Evolutionary conservation across 2,797 vertebrate genomes (phyloP).

Genomic region (Loris lydekkerianus): DNA sequence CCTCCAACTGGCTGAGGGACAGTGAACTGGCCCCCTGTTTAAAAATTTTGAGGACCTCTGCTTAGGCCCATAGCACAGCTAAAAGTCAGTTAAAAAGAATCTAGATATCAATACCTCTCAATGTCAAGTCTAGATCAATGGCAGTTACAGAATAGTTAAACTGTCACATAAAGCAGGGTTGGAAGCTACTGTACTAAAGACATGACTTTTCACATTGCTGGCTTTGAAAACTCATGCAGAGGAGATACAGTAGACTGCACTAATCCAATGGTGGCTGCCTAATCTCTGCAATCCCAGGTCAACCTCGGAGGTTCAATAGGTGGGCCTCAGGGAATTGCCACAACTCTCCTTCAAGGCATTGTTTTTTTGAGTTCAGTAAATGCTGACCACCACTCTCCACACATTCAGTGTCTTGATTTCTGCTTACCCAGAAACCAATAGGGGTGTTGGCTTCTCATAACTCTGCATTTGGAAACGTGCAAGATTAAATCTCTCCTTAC

Average conservation of each 20-base stretch:
- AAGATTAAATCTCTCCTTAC: background rate
- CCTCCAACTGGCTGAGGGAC: too few species aligned
- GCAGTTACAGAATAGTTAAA: background rate
- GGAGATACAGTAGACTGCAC: background rate
- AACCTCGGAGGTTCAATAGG: background rate
- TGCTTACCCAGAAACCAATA: background rate
- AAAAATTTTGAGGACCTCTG: too few species aligned
- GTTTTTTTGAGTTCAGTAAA: background rate
- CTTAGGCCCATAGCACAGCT: background rate
- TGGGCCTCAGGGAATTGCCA: background rate
- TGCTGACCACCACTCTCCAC: background rate
- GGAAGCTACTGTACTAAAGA: background rate
- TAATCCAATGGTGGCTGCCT: background rate
- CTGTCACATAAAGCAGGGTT: background rate
- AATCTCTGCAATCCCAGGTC: background rate
- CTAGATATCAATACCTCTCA: background rate
- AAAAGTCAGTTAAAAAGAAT: background rate
- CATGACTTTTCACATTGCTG: background rate
- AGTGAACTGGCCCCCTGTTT: too few species aligned
- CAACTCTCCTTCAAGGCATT: background rate
- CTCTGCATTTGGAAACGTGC: slow-evolving; percentile 4
- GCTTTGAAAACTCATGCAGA: background rate
- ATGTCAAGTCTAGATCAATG: background rate
- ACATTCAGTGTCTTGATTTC: slow-evolving; percentile 4
- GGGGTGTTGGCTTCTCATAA: background rate